Percentiles rank a stretch among this genome's conserved stretches.
phyloP scores from a whole-genome alignment of 2,797 vertebrate genomes.

The Silurus lanzhouensis region DNA sequence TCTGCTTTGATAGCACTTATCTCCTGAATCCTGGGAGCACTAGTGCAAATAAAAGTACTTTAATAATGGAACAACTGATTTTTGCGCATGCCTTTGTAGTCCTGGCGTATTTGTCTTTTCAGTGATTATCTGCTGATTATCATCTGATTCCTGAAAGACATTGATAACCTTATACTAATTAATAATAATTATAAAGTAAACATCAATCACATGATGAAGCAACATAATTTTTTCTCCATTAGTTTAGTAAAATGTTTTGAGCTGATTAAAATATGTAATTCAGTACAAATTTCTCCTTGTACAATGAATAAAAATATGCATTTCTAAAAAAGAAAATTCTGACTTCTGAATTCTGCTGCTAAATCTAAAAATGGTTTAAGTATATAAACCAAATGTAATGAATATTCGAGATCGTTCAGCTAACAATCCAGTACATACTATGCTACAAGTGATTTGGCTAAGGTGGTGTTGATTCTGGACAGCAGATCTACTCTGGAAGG shows the following conservation, averaged over 20 bases:
- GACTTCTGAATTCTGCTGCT: not conserved
- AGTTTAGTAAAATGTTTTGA: too few species aligned
- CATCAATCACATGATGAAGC: not conserved
- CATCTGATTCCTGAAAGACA: not conserved
- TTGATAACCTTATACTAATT: not conserved
- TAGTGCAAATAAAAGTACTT: slow-evolving; percentile 22
- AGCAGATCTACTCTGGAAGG: not conserved
- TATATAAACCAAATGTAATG: not conserved
- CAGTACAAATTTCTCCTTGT: not conserved
- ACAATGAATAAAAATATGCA: not conserved
- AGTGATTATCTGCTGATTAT: not conserved
- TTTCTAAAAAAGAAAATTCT: not conserved
- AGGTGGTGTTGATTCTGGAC: not conserved
- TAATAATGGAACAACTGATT: not conserved
- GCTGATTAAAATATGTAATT: too few species aligned
- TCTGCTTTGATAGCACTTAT: slow-evolving; percentile 49
- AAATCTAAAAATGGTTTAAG: not conserved
- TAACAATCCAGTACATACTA: not conserved
- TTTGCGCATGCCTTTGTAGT: not conserved
- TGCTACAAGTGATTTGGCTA: not conserved
- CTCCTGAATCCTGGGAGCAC: slow-evolving; percentile 7
- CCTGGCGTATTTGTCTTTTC: not conserved
- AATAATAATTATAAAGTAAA: not conserved
- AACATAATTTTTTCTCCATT: not conserved
- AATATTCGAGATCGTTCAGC: not conserved